Evolutionary conservation across 2,888 invertebrate species (phyloP).

Genomic region (Melanostoma scalare): DNA sequence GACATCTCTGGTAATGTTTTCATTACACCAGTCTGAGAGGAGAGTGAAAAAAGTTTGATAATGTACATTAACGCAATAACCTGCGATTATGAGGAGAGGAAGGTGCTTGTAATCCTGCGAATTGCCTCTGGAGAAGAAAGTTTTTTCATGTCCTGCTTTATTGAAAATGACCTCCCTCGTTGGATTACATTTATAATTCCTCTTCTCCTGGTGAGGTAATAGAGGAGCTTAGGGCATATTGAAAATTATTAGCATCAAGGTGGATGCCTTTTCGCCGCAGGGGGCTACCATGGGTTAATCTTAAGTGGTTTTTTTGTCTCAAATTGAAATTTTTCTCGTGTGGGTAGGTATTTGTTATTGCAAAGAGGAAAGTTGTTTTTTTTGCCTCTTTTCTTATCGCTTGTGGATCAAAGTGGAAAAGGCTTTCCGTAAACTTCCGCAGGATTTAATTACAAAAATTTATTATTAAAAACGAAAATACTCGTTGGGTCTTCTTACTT

Average conservation of each 20-base stretch:
- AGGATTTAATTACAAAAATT: too few species aligned
- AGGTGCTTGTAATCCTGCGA: slow-evolving; percentile 71
- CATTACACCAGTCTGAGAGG: slow-evolving; percentile 38
- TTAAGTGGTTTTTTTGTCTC: slow-evolving; percentile 64
- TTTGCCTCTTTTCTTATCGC: too few species aligned
- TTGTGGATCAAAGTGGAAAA: too few species aligned
- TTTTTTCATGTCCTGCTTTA: slow-evolving; percentile 69
- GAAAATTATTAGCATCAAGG: slow-evolving; percentile 64
- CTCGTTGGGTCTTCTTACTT: too few species aligned
- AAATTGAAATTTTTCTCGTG: slow-evolving; percentile 27
- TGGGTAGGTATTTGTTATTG: neutral
- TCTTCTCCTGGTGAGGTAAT: slow-evolving; percentile 36
- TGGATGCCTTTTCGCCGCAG: slow-evolving; percentile 43
- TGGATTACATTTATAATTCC: slow-evolving; percentile 41
- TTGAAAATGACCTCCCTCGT: slow-evolving; percentile 67
- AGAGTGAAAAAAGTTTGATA: slow-evolving; percentile 59
- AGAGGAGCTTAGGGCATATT: slow-evolving; percentile 59
- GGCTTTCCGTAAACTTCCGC: too few species aligned
- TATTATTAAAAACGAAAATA: too few species aligned
- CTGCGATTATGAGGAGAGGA: slow-evolving; percentile 70
- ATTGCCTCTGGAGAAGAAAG: slow-evolving; percentile 69
- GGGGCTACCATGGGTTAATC: slow-evolving; percentile 35
- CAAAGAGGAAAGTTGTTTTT: neutral
- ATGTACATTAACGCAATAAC: slow-evolving; percentile 73
- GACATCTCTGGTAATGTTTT: slow-evolving; percentile 66